Evolutionary conservation across 2,113 vertebrate species (phyloP).

Genomic region (Garra rufa): DNA sequence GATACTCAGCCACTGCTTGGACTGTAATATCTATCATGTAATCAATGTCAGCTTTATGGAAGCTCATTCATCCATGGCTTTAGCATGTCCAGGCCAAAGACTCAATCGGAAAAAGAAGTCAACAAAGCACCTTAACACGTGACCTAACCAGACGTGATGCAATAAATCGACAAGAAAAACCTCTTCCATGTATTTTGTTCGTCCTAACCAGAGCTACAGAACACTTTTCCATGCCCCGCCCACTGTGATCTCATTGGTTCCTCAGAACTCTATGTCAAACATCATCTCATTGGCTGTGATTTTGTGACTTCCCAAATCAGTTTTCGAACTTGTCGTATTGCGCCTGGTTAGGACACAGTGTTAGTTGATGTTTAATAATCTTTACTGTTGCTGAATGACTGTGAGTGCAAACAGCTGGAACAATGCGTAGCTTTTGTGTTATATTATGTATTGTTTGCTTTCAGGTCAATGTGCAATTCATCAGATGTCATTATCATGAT

Average conservation of each 20-base stretch:
- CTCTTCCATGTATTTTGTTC: background rate
- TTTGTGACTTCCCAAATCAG: background rate
- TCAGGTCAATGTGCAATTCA: conserved; percentile 37
- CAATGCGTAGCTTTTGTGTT: background rate
- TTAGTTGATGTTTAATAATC: conserved; percentile 29
- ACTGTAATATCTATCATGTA: conserved; percentile 36
- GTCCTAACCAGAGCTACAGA: background rate
- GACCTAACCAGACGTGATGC: conserved; percentile 16
- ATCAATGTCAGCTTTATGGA: conserved; percentile 26
- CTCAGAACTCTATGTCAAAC: background rate
- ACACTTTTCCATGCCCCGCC: background rate
- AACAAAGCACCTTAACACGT: conserved; percentile 55
- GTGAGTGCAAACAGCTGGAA: background rate
- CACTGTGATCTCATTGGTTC: conserved; percentile 17
- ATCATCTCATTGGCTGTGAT: background rate
- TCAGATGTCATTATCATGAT: background rate
- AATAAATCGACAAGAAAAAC: background rate
- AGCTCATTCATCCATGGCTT: conserved; percentile 31
- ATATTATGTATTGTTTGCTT: conserved; percentile 7
- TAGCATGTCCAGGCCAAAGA: conserved; percentile 66
- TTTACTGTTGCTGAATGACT: conserved; percentile 7
- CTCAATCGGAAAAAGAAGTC: conserved; percentile 14
- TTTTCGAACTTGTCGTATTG: conserved; percentile 8
- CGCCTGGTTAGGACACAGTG: conserved; percentile 30
- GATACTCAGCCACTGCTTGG: conserved; percentile 11